These are phyloP conservation scores for Cyclura pinguis DNA, from an alignment of 2,797 vertebrate species.

Conservation along the genomic window DNA sequence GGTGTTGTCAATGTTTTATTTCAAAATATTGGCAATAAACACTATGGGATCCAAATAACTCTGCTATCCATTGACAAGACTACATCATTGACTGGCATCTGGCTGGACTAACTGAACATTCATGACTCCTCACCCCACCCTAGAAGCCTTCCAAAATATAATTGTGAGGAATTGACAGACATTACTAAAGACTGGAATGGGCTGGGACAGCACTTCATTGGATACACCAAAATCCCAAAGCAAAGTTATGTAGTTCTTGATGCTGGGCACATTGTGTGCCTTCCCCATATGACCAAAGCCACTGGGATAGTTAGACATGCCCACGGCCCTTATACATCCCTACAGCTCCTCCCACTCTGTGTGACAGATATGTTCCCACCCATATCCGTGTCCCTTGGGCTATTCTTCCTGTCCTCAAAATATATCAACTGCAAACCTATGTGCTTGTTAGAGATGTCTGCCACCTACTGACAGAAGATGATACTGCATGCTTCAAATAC, in stretches of 20 bases:
- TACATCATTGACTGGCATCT: neutral
- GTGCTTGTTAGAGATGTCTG: too few relatives aligned
- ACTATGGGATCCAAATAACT: neutral
- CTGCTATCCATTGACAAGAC: neutral
- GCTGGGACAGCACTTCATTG: neutral
- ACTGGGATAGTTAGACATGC: too few relatives aligned
- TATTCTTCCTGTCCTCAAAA: too few relatives aligned
- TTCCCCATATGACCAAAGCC: too few relatives aligned
- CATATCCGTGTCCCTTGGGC: too few relatives aligned
- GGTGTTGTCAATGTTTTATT: neutral
- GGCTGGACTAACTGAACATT: neutral
- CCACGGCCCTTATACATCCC: too few relatives aligned
- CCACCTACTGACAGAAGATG: too few relatives aligned
- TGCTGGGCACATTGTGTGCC: neutral
- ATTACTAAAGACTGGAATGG: neutral
- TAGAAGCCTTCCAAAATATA: neutral
- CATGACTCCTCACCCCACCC: too few relatives aligned
- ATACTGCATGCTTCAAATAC: too few relatives aligned
- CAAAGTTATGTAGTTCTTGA: neutral
- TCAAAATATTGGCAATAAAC: neutral
- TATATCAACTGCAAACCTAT: too few relatives aligned
- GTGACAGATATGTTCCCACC: too few relatives aligned
- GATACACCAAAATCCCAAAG: neutral
- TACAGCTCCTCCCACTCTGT: too few relatives aligned
- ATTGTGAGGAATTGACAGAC: neutral